These are phyloP conservation scores for Callipepla squamata DNA, from an alignment of 2,113 vertebrate species.

Conservation along the genomic window DNA sequence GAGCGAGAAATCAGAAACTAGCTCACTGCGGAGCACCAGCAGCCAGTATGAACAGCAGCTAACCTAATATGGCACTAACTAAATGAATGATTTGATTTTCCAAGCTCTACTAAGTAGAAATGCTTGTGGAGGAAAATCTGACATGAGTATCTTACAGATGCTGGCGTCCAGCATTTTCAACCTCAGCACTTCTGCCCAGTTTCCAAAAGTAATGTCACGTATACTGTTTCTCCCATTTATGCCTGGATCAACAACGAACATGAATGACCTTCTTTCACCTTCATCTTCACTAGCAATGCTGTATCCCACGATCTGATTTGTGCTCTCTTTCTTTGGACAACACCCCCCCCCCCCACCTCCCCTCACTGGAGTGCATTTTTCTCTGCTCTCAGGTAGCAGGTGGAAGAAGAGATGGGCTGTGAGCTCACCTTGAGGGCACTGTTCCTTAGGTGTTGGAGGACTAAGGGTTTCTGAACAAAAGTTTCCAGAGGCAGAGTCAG, in stretches of 20 bases:
- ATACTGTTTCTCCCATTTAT: not conserved
- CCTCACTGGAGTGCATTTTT: not conserved
- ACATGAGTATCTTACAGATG: not conserved
- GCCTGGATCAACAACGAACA: not conserved
- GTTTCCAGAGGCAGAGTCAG: not conserved
- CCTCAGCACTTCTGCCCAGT: not conserved
- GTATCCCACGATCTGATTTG: fast-evolving
- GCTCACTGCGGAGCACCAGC: not conserved
- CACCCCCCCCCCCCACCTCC: not conserved
- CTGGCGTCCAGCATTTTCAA: not conserved
- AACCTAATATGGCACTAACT: not conserved
- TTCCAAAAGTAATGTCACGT: not conserved
- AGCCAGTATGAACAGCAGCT: not conserved
- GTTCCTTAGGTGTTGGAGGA: not conserved
- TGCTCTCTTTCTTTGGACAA: not conserved
- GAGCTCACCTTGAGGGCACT: not conserved
- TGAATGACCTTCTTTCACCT: not conserved
- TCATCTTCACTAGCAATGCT: not conserved
- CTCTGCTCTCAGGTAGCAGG: fast-evolving
- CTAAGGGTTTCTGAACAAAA: not conserved
- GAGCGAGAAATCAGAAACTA: not conserved
- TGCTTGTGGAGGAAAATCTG: not conserved
- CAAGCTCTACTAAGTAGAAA: not conserved
- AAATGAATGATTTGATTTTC: not conserved
- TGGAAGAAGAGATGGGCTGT: not conserved